phyloP scores from a whole-genome alignment of 2,797 vertebrate genomes.

The Heterohyrax brucei region DNA sequence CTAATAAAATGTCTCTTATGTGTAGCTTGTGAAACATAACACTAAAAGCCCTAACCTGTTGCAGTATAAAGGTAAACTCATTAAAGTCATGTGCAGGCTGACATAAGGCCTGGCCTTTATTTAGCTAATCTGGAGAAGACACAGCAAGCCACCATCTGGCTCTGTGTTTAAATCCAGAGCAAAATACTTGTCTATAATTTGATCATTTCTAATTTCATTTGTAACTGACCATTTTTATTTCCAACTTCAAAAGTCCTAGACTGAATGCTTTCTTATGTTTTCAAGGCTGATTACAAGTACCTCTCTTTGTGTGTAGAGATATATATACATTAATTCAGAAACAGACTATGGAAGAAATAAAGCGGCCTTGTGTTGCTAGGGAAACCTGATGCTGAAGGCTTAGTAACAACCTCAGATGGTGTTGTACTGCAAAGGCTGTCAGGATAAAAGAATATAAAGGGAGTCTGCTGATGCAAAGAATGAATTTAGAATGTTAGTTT shows the following conservation, averaged over 20 bases:
- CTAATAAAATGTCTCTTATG: conserved; percentile 63
- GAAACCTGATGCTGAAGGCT: conserved; percentile 88
- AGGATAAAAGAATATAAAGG: conserved; percentile 69
- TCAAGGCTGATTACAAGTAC: conserved; percentile 63
- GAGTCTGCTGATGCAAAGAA: conserved; percentile 73
- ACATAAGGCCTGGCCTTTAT: conserved; percentile 89
- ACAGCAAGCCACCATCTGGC: conserved; percentile 90
- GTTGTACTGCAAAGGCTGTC: conserved; percentile 72
- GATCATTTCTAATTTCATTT: conserved; percentile 86
- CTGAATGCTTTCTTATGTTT: conserved; percentile 65
- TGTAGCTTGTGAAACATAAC: conserved; percentile 62
- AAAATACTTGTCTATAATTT: conserved; percentile 81
- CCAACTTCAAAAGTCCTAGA: conserved; percentile 76
- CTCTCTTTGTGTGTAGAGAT: neutral
- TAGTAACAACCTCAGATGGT: conserved; percentile 85
- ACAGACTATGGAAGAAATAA: conserved; percentile 65
- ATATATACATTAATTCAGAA: conserved; percentile 58
- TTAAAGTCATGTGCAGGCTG: conserved; percentile 79
- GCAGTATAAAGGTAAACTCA: conserved; percentile 76
- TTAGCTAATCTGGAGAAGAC: conserved; percentile 90
- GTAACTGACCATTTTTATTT: conserved; percentile 82
- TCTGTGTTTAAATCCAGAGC: conserved; percentile 64
- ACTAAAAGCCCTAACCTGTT: conserved; percentile 74
- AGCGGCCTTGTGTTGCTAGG: conserved; percentile 88
- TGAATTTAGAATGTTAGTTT: conserved; percentile 72